Percentiles rank a stretch among this genome's conserved stretches.
These are phyloP conservation scores for Pangasius sanitwongsei DNA, from an alignment of 2,797 vertebrate genomes.

Conservation along the genomic window DNA sequence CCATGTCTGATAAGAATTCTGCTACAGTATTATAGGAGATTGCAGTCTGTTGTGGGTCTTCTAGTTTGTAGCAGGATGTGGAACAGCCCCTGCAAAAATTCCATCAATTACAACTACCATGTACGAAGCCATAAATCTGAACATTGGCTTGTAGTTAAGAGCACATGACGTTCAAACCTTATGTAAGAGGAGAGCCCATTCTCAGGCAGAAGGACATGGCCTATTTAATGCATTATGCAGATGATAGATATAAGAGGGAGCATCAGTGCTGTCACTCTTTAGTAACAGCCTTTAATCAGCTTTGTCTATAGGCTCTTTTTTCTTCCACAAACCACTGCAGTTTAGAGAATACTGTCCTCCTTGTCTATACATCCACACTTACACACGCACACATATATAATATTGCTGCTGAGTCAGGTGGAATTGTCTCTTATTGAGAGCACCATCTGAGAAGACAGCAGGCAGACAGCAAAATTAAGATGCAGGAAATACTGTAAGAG, in stretches of 20 bases:
- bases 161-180: constrained; percentile 28
- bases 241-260: constrained; percentile 48
- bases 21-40: neutral
- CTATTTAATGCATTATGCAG: constrained; percentile 52
- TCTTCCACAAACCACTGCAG: neutral
- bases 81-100: neutral
- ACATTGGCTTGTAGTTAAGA: constrained; percentile 38
- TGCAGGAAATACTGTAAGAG: constrained; percentile 21
- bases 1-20: neutral
- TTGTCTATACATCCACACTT: constrained; percentile 9
- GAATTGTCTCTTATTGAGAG: constrained; percentile 23
- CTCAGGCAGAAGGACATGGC: constrained; percentile 41
- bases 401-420: constrained; percentile 30
- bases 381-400: constrained; percentile 7
- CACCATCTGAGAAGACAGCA: constrained; percentile 39
- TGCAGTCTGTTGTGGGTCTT: neutral
- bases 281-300: constrained; percentile 50
- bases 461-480: constrained; percentile 44
- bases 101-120: neutral
- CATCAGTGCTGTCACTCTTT: constrained; percentile 38
- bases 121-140: constrained; percentile 10
- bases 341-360: constrained; percentile 20
- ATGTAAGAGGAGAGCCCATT: constrained; percentile 32
- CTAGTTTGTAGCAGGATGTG: neutral
- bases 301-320: constrained; percentile 7